These are phyloP conservation scores for Hypsibius dujardini DNA, from an alignment of 1,140 invertebrate genomes.

Conservation along the genomic window DNA sequence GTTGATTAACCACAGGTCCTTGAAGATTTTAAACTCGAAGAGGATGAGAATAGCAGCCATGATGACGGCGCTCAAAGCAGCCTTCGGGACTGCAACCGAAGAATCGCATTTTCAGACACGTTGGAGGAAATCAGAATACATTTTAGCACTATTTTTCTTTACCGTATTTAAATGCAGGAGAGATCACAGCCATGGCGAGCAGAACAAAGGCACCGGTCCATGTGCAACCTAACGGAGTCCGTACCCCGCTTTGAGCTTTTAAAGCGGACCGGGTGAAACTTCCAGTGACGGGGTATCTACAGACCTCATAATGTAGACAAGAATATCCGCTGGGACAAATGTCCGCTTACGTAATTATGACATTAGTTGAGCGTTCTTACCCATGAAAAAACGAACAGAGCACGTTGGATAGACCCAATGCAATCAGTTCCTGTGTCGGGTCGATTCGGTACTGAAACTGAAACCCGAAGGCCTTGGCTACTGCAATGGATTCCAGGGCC, in stretches of 20 bases:
- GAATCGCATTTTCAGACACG: neutral
- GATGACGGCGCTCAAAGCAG: constrained; percentile 60
- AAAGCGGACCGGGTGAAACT: constrained; percentile 64
- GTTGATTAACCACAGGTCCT: constrained; percentile 66
- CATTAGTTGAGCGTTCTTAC: too few relatives aligned
- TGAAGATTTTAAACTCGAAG: constrained; percentile 69
- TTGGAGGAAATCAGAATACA: too few relatives aligned
- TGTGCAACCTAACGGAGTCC: constrained; percentile 66
- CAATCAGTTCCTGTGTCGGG: constrained; percentile 27
- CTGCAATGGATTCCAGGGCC: too few relatives aligned
- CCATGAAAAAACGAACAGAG: constrained; percentile 71
- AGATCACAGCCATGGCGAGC: constrained; percentile 54
- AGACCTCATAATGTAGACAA: too few relatives aligned
- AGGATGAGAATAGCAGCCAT: constrained; percentile 77
- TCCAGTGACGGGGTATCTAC: constrained; percentile 78
- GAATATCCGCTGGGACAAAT: too few relatives aligned
- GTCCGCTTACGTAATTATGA: too few relatives aligned
- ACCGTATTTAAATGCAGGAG: constrained; percentile 36
- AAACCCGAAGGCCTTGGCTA: constrained; percentile 7
- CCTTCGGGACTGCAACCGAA: constrained; percentile 57
- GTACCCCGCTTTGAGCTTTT: constrained; percentile 76
- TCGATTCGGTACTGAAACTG: constrained; percentile 15
- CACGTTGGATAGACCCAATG: constrained; percentile 65
- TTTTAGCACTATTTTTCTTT: too few relatives aligned
- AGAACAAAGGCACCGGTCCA: constrained; percentile 60